Percentiles rank a stretch among this genome's conserved stretches.
phyloP scores from a whole-genome alignment of 2,797 vertebrate genomes.

The Propithecus deckenii region DNA sequence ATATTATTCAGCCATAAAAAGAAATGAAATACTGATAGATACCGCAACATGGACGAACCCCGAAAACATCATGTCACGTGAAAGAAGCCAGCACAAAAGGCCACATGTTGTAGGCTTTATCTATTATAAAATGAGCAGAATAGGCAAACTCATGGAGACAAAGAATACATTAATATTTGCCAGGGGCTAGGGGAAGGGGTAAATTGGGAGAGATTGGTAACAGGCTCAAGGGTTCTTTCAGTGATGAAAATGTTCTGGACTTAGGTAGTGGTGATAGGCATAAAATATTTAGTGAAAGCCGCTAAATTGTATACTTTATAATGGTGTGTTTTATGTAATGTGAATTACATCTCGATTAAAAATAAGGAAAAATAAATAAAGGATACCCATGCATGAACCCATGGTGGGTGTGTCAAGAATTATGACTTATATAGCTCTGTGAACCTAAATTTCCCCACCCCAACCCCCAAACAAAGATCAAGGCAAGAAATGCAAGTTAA shows the following conservation, averaged over 20 bases:
- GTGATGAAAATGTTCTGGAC: neutral
- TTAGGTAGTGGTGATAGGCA: neutral
- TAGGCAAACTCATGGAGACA: neutral
- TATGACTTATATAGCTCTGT: neutral
- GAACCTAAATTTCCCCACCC: neutral
- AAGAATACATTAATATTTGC: neutral
- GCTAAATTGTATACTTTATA: neutral
- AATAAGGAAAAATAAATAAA: neutral
- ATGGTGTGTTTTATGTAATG: neutral
- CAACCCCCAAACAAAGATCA: neutral
- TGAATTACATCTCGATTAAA: neutral
- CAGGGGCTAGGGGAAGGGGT: neutral
- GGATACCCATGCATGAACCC: neutral
- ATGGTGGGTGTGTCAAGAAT: neutral
- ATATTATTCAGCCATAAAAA: neutral
- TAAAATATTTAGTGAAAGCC: neutral
- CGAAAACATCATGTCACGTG: neutral
- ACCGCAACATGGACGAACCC: neutral
- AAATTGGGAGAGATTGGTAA: neutral
- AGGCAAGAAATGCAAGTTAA: neutral
- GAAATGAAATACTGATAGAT: neutral
- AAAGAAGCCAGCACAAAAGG: neutral
- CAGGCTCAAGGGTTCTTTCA: neutral
- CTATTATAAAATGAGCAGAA: neutral
- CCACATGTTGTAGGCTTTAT: neutral